Evolutionary conservation across 2,797 vertebrate genomes (phyloP).

Genomic region (Morus bassanus): DNA sequence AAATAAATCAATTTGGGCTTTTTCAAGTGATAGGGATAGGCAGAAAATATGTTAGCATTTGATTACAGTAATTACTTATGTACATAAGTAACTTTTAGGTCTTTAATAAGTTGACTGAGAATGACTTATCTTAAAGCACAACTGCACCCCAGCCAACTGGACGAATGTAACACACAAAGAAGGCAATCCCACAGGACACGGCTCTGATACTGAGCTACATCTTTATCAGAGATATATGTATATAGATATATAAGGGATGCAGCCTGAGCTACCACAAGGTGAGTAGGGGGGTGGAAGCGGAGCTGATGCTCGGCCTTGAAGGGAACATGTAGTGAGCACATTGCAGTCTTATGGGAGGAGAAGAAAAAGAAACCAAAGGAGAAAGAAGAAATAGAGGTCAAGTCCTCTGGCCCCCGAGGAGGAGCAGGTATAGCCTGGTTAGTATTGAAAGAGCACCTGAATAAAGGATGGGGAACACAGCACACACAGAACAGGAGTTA

Average conservation of each 20-base stretch:
- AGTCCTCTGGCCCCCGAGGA: background rate
- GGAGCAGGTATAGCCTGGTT: background rate
- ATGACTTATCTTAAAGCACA: background rate
- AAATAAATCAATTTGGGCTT: constrained; percentile 32
- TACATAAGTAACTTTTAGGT: background rate
- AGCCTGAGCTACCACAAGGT: background rate
- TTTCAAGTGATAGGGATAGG: background rate
- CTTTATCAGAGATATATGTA: background rate
- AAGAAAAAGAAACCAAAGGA: background rate
- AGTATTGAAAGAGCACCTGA: background rate
- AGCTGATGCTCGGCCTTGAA: background rate
- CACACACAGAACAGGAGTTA: background rate
- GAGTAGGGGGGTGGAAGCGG: background rate
- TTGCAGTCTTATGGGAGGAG: background rate
- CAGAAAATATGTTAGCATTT: background rate
- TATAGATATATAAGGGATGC: background rate
- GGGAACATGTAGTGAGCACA: background rate
- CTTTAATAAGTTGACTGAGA: background rate
- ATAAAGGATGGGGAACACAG: background rate
- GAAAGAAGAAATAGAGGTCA: background rate
- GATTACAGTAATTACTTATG: background rate
- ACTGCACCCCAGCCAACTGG: background rate
- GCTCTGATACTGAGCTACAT: background rate
- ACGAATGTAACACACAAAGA: rapidly evolving
- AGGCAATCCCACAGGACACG: rapidly evolving